Percentiles rank a stretch among this genome's conserved stretches.
Evolutionary conservation across 1,140 invertebrate species (phyloP).

Genomic region (Triops longicaudatus): DNA sequence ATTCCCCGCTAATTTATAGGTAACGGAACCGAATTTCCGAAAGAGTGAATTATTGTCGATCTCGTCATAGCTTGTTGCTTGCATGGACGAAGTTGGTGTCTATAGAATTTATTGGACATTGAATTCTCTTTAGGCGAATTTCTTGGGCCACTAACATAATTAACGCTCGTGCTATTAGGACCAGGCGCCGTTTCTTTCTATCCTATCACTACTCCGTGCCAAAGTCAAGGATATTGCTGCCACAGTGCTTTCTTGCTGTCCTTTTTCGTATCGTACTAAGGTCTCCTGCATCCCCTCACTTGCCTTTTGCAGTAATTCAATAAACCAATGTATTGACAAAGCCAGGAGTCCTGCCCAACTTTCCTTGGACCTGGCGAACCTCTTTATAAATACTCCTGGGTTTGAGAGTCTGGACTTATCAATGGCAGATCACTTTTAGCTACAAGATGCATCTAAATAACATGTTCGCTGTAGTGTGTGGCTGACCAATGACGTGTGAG

Average conservation of each 20-base stretch:
- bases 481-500: background rate
- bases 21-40: background rate
- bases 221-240: no score
- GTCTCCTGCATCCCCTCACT: no score
- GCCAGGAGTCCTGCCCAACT: no score
- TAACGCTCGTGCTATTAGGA: background rate
- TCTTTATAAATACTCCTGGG: no score
- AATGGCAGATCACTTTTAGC: no score
- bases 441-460: no score
- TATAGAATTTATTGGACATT: background rate
- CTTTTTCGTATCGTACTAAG: no score
- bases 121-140: background rate
- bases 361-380: no score
- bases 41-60: background rate
- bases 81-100: background rate
- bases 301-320: no score
- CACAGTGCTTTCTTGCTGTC: no score
- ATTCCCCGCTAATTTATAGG: background rate
- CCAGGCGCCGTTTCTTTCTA: background rate
- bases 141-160: background rate
- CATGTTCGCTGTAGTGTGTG: background rate
- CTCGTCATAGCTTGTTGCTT: background rate
- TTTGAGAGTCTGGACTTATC: no score
- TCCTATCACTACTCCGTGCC: background rate
- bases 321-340: no score